These are phyloP conservation scores for Rattus norvegicus DNA, from an alignment of 2,113 vertebrate species.

Conservation along the genomic window DNA sequence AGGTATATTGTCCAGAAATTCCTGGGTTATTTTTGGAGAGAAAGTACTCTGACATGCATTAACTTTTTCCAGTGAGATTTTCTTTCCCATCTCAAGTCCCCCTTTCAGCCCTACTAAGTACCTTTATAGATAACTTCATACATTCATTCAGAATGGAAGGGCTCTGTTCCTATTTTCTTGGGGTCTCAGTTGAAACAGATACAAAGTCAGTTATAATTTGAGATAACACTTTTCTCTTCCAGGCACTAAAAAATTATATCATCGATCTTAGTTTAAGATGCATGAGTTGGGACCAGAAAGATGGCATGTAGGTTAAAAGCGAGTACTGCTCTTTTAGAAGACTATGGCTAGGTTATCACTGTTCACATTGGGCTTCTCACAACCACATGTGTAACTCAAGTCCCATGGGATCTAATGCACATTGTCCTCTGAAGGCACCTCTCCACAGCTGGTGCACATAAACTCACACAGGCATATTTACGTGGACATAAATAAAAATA, in stretches of 20 bases:
- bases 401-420: not conserved
- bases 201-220: not conserved
- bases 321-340: not conserved
- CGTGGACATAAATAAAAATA: not conserved
- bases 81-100: not conserved
- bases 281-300: not conserved
- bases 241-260: not conserved
- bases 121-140: not conserved
- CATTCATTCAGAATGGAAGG: not conserved
- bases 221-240: not conserved
- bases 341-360: not conserved
- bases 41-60: not conserved
- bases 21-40: not conserved
- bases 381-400: not conserved
- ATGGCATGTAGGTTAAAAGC: not conserved
- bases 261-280: not conserved
- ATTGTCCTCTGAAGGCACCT: not conserved
- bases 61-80: not conserved
- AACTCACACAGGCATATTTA: not conserved
- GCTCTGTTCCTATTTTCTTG: not conserved
- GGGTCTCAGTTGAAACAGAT: not conserved
- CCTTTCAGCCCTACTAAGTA: not conserved
- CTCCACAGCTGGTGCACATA: not conserved
- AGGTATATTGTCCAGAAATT: not conserved
- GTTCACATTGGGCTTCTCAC: not conserved